Percentiles rank a stretch among this genome's conserved stretches.
These are phyloP conservation scores for Mycetomoellerius zeteki DNA, from an alignment of 1,140 invertebrate species.

Conservation along the genomic window DNA sequence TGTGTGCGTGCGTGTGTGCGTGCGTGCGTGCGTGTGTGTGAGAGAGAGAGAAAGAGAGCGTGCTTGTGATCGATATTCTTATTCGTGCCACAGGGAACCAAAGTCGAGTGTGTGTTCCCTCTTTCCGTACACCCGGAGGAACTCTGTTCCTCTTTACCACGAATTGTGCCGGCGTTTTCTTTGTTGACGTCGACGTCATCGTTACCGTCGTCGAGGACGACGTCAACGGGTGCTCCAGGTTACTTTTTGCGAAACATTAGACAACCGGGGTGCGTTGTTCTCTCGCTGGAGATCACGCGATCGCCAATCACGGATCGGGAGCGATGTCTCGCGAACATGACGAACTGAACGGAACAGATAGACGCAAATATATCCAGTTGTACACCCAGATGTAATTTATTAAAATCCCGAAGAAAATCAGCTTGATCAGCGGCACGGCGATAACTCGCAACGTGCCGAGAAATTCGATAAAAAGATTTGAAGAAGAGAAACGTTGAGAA, in stretches of 20 bases:
- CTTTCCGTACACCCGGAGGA: background rate
- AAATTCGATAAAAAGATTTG: background rate
- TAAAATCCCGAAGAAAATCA: too few species aligned
- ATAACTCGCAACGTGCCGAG: too few species aligned
- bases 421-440: background rate
- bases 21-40: background rate
- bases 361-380: background rate
- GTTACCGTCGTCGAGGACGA: background rate
- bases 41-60: constrained; percentile 42
- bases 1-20: too few species aligned
- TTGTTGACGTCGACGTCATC: background rate
- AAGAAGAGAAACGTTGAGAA: background rate
- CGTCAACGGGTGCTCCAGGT: constrained; percentile 28
- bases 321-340: constrained; percentile 16
- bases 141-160: background rate
- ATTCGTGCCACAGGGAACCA: constrained; percentile 47
- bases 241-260: background rate
- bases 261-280: background rate
- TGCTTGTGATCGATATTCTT: constrained; percentile 66
- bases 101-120: constrained; percentile 42
- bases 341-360: background rate
- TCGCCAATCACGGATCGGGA: background rate
- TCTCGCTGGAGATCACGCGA: background rate
- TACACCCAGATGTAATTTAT: background rate
- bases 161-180: background rate